These are phyloP conservation scores for Telenomus remus DNA, from an alignment of 1,140 invertebrate species.

Conservation along the genomic window DNA sequence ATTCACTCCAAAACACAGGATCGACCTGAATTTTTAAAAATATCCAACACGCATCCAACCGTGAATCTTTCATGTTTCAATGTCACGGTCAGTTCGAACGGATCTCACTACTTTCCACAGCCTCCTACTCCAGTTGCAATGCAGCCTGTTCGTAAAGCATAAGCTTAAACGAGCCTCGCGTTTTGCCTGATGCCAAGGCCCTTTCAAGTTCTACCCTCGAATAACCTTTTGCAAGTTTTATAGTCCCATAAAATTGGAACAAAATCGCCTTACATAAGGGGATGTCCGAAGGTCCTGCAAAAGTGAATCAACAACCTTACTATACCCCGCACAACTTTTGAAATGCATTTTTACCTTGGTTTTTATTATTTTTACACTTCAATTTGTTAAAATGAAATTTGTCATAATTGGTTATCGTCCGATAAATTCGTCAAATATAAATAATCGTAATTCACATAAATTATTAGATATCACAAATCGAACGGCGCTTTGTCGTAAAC, in stretches of 20 bases:
- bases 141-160: constrained; percentile 16
- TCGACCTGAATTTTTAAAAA: constrained; percentile 53
- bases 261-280: too few relatives aligned
- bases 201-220: too few relatives aligned
- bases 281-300: too few relatives aligned
- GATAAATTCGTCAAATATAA: constrained; percentile 3
- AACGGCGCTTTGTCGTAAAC: constrained; percentile 15
- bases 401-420: background rate
- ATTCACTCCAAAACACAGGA: background rate
- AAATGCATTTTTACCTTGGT: background rate
- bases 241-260: too few relatives aligned
- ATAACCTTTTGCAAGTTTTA: too few relatives aligned
- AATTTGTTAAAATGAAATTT: background rate
- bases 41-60: constrained; percentile 48
- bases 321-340: too few relatives aligned
- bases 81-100: constrained; percentile 62
- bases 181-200: too few relatives aligned
- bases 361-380: background rate
- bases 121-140: constrained; percentile 46
- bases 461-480: too few relatives aligned
- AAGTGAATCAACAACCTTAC: too few relatives aligned
- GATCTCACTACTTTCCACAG: constrained; percentile 58
- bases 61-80: constrained; percentile 59
- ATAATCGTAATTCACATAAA: background rate
- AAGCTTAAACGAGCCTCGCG: background rate